Percentiles rank a stretch among this genome's conserved stretches.
These are phyloP conservation scores for Diuraphis noxia DNA, from an alignment of 1,140 invertebrate genomes.

Conservation along the genomic window DNA sequence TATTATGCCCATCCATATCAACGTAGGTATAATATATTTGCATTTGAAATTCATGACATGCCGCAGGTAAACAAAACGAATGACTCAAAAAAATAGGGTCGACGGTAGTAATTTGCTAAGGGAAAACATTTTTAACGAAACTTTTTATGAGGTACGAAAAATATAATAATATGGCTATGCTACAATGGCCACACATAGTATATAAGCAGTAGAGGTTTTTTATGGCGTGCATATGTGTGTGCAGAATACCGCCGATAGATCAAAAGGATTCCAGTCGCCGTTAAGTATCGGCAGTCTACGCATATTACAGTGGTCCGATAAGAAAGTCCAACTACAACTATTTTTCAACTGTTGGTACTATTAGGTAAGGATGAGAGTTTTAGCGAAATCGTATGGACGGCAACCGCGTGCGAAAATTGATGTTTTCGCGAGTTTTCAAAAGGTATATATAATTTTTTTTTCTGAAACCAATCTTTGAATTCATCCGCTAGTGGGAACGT, in stretches of 20 bases:
- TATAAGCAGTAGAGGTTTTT: neutral
- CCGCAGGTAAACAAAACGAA: neutral
- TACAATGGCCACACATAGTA: no score
- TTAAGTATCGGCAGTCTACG: neutral
- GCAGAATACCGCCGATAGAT: neutral
- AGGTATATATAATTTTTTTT: neutral
- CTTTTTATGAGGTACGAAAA: neutral
- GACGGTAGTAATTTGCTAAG: neutral
- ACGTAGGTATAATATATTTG: neutral
- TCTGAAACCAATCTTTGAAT: neutral
- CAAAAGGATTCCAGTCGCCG: neutral
- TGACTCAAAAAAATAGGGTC: neutral
- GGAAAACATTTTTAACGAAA: neutral
- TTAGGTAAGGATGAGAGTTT: neutral
- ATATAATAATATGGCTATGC: neutral
- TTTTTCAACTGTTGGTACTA: neutral
- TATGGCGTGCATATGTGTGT: neutral
- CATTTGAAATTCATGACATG: neutral
- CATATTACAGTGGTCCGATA: neutral
- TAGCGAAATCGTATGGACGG: neutral
- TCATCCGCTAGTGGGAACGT: neutral
- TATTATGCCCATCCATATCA: neutral
- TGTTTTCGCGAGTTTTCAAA: neutral
- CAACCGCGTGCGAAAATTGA: neutral
- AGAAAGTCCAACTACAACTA: neutral